Evolutionary conservation across 1,140 invertebrate species (phyloP).

Genomic region (Camponotus pennsylvanicus): DNA sequence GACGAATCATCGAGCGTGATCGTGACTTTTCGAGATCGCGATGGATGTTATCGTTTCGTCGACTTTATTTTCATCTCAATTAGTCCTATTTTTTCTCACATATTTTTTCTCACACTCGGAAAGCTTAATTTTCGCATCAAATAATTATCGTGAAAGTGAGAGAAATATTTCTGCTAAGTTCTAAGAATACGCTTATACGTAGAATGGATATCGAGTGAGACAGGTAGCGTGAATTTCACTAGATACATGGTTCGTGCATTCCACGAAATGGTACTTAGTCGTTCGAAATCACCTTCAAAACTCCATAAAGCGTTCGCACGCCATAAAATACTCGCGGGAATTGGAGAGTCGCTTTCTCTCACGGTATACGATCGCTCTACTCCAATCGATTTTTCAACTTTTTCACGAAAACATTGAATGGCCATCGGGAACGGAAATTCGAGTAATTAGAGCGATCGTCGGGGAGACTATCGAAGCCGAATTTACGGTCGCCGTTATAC

Average conservation of each 20-base stretch:
- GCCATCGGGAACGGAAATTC: conserved; percentile 59
- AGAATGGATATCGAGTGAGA: background rate
- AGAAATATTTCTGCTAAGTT: background rate
- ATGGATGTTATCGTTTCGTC: background rate
- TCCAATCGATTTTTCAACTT: conserved; percentile 53
- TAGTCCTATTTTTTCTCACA: background rate
- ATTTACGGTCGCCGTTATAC: conserved; percentile 67
- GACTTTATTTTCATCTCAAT: background rate
- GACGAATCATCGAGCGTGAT: background rate
- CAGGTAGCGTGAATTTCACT: conserved; percentile 24
- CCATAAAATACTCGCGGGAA: conserved; percentile 60
- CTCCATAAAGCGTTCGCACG: conserved; percentile 12
- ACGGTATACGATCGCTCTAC: conserved; percentile 19
- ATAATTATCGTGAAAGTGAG: background rate
- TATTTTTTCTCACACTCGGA: background rate
- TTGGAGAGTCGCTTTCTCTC: conserved; percentile 34
- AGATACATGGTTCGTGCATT: conserved; percentile 48
- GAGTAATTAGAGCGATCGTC: conserved; percentile 71
- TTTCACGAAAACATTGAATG: conserved; percentile 52
- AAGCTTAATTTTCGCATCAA: background rate
- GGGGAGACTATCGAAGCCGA: conserved; percentile 49
- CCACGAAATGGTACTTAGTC: conserved; percentile 35
- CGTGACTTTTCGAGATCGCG: background rate
- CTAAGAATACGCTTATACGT: background rate
- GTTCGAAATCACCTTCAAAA: conserved; percentile 55